Conservation (phyloP, 2,888 invertebrate species). For the Melanophora roralis region DNA sequence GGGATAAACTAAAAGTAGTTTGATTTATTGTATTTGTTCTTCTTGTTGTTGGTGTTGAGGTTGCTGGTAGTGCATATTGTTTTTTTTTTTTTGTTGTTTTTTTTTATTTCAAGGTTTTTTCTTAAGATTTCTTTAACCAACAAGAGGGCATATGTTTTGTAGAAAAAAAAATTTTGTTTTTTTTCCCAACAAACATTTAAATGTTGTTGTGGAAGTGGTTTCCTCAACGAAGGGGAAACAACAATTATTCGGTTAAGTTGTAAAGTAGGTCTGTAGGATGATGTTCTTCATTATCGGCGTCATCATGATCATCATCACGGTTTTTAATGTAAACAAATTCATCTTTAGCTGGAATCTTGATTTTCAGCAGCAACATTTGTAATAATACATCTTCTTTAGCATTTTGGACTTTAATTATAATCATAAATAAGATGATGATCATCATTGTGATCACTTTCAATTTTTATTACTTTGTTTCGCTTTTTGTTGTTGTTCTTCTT, state of each 20-base stretch:
- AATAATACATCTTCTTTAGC: neutral
- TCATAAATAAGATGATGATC: neutral
- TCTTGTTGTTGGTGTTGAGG: conserved; percentile 19
- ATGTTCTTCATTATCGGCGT: conserved; percentile 49
- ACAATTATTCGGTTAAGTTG: conserved; percentile 39
- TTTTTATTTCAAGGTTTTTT: conserved; percentile 50
- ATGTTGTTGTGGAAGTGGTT: conserved; percentile 47
- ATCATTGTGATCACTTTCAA: conserved; percentile 48
- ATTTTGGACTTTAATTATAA: neutral
- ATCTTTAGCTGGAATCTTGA: neutral
- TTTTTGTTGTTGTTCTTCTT: conserved; percentile 31
- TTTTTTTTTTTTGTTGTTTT: conserved; percentile 14
- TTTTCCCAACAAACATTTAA: neutral
- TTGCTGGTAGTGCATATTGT: conserved; percentile 29
- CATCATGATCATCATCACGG: conserved; percentile 14
- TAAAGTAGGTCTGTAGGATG: conserved; percentile 63
- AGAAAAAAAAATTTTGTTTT: neutral
- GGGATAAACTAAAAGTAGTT: conserved; percentile 3
- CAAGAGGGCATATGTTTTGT: conserved; percentile 49
- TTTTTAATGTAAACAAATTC: neutral
- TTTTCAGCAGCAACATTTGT: neutral
- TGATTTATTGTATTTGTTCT: conserved; percentile 44
- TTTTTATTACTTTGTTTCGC: conserved; percentile 41
- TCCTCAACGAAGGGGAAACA: conserved; percentile 73
- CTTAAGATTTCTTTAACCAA: conserved; percentile 25